These are phyloP conservation scores for Tragelaphus imberbis DNA, from an alignment of 2,113 vertebrate species.

Conservation along the genomic window DNA sequence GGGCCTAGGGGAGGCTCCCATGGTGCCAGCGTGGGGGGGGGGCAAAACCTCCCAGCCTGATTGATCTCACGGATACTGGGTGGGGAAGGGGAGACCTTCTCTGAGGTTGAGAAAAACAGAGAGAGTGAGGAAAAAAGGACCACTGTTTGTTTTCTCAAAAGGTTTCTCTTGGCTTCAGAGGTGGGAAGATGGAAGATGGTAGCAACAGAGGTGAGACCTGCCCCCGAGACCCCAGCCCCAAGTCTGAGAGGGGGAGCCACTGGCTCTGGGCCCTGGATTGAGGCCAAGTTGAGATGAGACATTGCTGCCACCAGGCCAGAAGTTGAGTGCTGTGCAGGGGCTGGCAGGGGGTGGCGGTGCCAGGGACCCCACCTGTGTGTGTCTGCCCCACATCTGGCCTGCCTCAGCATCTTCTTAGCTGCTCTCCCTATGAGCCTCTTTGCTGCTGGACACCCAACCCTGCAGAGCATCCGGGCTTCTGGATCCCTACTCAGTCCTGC, in stretches of 20 bases:
- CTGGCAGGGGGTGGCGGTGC: background rate
- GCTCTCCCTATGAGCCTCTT: conserved; percentile 41
- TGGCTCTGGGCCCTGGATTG: background rate
- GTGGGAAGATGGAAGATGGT: fast-evolving
- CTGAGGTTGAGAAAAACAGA: background rate
- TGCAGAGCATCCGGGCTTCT: background rate
- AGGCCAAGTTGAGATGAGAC: background rate
- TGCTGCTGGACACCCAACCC: background rate
- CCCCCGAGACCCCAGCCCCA: background rate
- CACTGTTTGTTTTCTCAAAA: fast-evolving
- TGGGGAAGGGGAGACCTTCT: background rate
- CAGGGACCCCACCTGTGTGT: background rate
- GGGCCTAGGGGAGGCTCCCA: background rate
- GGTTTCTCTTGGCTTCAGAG: background rate
- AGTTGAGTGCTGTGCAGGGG: fast-evolving
- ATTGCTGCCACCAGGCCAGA: background rate
- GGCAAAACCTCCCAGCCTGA: background rate
- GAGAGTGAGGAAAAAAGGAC: background rate
- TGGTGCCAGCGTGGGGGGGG: background rate
- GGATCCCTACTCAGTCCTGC: background rate
- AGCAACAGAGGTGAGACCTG: background rate
- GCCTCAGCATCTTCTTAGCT: conserved; percentile 60
- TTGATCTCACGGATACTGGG: background rate
- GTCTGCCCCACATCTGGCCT: background rate
- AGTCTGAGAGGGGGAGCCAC: fast-evolving